These are phyloP conservation scores for Phymorhynchus buccinoides DNA, from an alignment of 1,140 invertebrate genomes.

Conservation along the genomic window DNA sequence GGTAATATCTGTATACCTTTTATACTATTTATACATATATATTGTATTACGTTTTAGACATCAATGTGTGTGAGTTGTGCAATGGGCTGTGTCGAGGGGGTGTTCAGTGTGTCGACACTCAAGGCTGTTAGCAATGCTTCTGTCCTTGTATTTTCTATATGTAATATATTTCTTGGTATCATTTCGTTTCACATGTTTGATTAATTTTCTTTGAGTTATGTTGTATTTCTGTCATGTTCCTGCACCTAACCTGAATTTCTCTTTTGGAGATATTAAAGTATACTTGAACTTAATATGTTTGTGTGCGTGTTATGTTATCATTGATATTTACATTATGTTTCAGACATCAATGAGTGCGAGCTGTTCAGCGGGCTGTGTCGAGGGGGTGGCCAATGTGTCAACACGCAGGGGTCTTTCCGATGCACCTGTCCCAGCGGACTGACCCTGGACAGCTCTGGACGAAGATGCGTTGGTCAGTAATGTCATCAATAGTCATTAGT, in stretches of 20 bases:
- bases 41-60: slow-evolving; percentile 55
- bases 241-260: too few relatives aligned
- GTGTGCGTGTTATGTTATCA: too few relatives aligned
- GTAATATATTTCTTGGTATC: too few relatives aligned
- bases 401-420: slow-evolving; percentile 85
- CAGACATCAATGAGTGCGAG: slow-evolving; percentile 72
- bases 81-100: slow-evolving; percentile 64
- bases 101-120: too few relatives aligned
- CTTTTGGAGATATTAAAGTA: too few relatives aligned
- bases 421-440: slow-evolving; percentile 89
- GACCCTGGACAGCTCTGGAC: slow-evolving; percentile 80
- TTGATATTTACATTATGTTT: not conserved
- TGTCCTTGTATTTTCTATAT: too few relatives aligned
- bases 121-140: slow-evolving; percentile 86
- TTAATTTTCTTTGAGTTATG: too few relatives aligned
- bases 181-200: too few relatives aligned
- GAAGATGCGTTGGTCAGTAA: slow-evolving; percentile 79
- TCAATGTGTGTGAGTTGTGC: slow-evolving; percentile 70
- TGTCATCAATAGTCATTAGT: not conserved
- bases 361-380: slow-evolving; percentile 64
- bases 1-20: too few relatives aligned
- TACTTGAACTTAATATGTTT: too few relatives aligned
- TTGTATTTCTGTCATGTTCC: too few relatives aligned
- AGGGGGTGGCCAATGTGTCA: slow-evolving; percentile 79
- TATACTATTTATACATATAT: too few relatives aligned